Base-by-base conservation (phyloP, 2,113 vertebrate species). In the Odocoileus virginianus region DNA sequence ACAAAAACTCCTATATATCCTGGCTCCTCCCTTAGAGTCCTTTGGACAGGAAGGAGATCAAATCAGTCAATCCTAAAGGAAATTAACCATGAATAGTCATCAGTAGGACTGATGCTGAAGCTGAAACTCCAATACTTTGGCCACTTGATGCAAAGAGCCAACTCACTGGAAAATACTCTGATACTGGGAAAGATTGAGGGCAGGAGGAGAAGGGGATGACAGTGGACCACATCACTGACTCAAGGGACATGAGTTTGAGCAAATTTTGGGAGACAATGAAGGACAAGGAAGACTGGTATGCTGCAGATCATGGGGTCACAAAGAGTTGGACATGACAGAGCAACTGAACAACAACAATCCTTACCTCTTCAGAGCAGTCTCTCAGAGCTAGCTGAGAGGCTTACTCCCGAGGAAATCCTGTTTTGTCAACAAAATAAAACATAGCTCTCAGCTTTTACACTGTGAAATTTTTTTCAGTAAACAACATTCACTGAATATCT, bases 331-430 rank as follows among this genome's bases (percentile, higher is more conserved):
- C 67, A 71, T 71, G 67, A 71, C n/a, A 40, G 19, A 71, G n/a
- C n/a, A 71, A 71, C n/a, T 71, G 19, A 23, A 40, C n/a, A 71
- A 19, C 33, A 67, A 23, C 67, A 71, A 71, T 71, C 5, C n/a
- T 81, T 33, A 52, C 16, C 9, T 52, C 78, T 81, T 52, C 16
- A 19, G 28, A 50, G 78, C 78, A 50, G 78, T 50, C 28, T 47
- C 45, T 81, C 45, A 33, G 78, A 50, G 45, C 1, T 19, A 52
- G 28, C 28, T 21, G 28, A 33, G 28, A 21, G 16, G 47, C 47
- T 81, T 19, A 12, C 16, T 21, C 17, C 15, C 0, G 0, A 50
- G 5, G 28, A 33, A 81, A 30, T 81, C 16, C 47, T 81, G 17
- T 81, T 81, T 52, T 52, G 17, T 33, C 78, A 50, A 50, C 78